A percentile compares a stretch with the other conserved stretches of the same genome.
phyloP scores from a whole-genome alignment of 1,140 invertebrate genomes.

The Lasioglossum albipes region DNA sequence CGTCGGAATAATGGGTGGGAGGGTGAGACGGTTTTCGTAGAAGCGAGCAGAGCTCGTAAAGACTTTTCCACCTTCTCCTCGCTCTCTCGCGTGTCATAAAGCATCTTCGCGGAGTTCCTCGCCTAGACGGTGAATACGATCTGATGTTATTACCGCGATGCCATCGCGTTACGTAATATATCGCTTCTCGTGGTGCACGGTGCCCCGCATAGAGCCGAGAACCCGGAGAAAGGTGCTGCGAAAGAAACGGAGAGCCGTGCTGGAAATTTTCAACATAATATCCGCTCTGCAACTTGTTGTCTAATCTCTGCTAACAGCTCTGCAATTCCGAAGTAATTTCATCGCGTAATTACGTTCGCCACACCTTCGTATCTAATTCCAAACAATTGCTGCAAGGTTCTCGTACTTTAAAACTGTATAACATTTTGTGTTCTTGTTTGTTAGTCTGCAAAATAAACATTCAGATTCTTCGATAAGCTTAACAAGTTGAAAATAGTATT shows the following conservation, averaged over 20 bases:
- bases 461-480: no score
- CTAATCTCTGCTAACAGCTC: no score
- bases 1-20: slow-evolving; percentile 8
- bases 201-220: background rate
- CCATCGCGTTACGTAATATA: slow-evolving; percentile 60
- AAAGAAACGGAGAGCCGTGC: background rate
- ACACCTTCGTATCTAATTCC: no score
- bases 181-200: slow-evolving; percentile 38
- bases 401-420: no score
- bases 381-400: no score
- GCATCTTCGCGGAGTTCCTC: slow-evolving; percentile 45
- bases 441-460: no score
- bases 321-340: no score
- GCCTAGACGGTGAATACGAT: slow-evolving; percentile 57
- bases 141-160: slow-evolving; percentile 64
- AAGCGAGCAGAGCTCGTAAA: slow-evolving; percentile 69
- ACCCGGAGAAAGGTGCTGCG: background rate
- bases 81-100: slow-evolving; percentile 69
- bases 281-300: background rate
- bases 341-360: no score
- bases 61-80: slow-evolving; percentile 50
- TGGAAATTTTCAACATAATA: background rate
- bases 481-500: no score
- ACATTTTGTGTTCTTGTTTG: no score
- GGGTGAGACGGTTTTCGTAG: slow-evolving; percentile 34